Conservation (phyloP, 2,888 invertebrate genomes). For the Agrilus mali region DNA sequence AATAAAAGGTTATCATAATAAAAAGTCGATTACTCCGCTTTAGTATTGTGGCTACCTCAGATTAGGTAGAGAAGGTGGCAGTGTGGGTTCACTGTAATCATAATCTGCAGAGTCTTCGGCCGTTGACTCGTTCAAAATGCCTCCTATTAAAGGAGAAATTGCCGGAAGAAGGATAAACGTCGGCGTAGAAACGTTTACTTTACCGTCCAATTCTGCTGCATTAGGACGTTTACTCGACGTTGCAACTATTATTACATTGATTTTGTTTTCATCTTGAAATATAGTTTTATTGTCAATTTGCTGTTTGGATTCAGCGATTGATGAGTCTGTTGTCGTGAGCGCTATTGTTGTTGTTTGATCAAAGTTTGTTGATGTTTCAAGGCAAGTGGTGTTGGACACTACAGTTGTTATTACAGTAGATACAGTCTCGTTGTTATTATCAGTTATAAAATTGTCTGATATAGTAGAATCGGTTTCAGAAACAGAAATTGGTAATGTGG, state of each 20-base stretch:
- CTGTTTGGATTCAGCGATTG: constrained; percentile 4
- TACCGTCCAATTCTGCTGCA: constrained; percentile 18
- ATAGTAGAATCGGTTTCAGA: too few species aligned
- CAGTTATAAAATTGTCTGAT: too few species aligned
- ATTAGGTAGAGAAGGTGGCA: constrained; percentile 75
- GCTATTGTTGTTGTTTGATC: constrained; percentile 1
- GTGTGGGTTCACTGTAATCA: constrained; percentile 56
- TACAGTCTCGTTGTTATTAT: too few species aligned
- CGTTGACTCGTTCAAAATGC: constrained; percentile 37
- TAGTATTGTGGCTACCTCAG: constrained; percentile 34
- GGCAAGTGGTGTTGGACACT: too few species aligned
- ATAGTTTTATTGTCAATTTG: not conserved
- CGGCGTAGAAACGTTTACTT: constrained; percentile 33
- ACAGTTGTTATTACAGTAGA: too few species aligned
- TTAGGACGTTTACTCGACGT: constrained; percentile 5
- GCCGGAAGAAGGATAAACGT: constrained; percentile 26
- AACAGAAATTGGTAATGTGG: too few species aligned
- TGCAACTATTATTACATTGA: not conserved
- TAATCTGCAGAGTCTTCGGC: constrained; percentile 53
- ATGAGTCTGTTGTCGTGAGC: constrained; percentile 4
- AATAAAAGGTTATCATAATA: constrained; percentile 6
- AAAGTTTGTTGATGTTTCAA: not conserved
- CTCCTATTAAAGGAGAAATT: constrained; percentile 35
- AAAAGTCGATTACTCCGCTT: not conserved
- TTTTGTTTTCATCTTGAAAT: not conserved